Conservation (phyloP, 2,797 vertebrate species). For the Esox masquinongy region DNA sequence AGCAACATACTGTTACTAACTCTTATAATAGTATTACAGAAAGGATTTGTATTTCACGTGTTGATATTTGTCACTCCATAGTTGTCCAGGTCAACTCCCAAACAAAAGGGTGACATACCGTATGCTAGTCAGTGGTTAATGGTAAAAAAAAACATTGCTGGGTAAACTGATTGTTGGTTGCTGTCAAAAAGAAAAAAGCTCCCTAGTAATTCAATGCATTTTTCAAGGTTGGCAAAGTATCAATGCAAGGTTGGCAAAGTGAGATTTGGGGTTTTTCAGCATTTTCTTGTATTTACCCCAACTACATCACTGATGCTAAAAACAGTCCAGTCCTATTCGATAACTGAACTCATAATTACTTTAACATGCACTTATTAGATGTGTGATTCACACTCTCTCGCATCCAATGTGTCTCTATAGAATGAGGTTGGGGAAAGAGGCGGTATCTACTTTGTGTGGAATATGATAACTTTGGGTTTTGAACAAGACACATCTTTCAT, state of each 20-base stretch:
- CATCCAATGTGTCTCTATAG: neutral
- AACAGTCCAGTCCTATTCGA: slow-evolving; percentile 53
- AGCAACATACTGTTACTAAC: neutral
- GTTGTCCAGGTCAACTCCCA: slow-evolving; percentile 58
- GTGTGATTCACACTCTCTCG: slow-evolving; percentile 17
- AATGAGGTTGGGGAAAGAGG: neutral
- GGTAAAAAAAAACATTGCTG: too few species aligned
- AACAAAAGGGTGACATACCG: slow-evolving; percentile 65
- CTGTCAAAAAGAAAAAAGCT: too few species aligned
- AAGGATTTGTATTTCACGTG: slow-evolving; percentile 62
- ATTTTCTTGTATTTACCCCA: too few species aligned
- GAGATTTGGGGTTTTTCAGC: too few species aligned
- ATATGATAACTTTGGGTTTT: neutral
- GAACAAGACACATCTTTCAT: neutral
- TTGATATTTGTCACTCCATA: slow-evolving; percentile 68
- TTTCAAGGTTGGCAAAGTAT: too few species aligned
- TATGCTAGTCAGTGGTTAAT: too few species aligned
- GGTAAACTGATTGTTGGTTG: too few species aligned
- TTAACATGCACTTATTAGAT: slow-evolving; percentile 36
- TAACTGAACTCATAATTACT: slow-evolving; percentile 47
- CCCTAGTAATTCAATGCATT: too few species aligned
- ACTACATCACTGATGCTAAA: slow-evolving; percentile 45
- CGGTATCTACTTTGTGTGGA: slow-evolving; percentile 6
- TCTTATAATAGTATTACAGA: too few species aligned
- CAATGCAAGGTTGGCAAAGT: too few species aligned